Base-by-base conservation (phyloP, 2,113 vertebrate genomes). In the Lampris megalopsis region DNA sequence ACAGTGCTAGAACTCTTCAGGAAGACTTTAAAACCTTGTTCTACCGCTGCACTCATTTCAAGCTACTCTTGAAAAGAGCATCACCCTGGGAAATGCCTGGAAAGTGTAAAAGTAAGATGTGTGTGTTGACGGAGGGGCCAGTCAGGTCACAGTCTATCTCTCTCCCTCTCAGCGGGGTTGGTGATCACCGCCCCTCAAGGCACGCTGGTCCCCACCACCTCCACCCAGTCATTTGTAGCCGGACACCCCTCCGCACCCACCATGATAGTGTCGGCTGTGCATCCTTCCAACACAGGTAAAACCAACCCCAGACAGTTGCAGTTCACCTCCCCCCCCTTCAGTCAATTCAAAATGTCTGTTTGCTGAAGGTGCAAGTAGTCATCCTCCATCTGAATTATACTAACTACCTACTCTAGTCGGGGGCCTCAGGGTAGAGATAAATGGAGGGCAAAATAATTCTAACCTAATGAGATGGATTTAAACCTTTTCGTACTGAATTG, bases 131-230 rank as follows among this genome's bases (percentile, higher is more conserved):
- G 24, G 6, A 24, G 0, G 1, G 36, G 36, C 60, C 2, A 52
- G 57, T 37, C 61, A 57, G 24, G 52, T 88, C 4, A 81, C 66
- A 49, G 57, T 68, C 58, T 38, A 35, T 59, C 42, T 69, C 43
- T 87, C 38, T 82, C 50, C 56, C 48, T 88, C 72, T 71, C 86
- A 99, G 97, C 97, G 2, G 97, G 97, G 84, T 92, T 99, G 72
- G 97, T 99, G 90, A 98, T 99, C 90, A 97, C 97, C 56, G 97
- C 97, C 83, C 97, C 97, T 1, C 97, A 97, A 82, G 97, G 97
- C 89, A 96, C 97, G 48, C 91, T 98, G 84, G 96, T 98, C 87
- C 97, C 92, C 93, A 95, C 57, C 81, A 93, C 97, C 65, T 97
- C 97, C 87, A 96, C 97, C 58, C 97, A 97, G 90, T 97, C 97